Conservation (phyloP, 2,797 vertebrate species). For the Tachyglossus aculeatus region DNA sequence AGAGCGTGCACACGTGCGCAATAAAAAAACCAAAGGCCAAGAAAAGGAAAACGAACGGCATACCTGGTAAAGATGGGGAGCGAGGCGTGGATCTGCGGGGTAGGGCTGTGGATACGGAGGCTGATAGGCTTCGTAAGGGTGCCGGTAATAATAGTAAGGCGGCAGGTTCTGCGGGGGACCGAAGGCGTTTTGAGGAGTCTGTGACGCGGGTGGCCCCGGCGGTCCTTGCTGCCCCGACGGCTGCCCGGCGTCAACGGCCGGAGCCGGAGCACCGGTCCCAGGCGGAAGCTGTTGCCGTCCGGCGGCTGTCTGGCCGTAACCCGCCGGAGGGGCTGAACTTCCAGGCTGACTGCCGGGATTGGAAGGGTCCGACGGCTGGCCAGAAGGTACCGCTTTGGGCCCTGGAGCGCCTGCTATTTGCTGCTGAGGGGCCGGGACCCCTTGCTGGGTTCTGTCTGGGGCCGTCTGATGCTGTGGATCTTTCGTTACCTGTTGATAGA, state of each 20-base stretch:
- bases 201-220: conserved; percentile 78
- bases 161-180: conserved; percentile 69
- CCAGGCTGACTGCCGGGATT: conserved; percentile 56
- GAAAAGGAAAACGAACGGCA: neutral
- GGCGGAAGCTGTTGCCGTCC: conserved; percentile 32
- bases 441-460: conserved; percentile 61
- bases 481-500: conserved; percentile 95
- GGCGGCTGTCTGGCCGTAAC: conserved; percentile 43
- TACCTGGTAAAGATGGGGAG: conserved; percentile 89
- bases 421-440: conserved; percentile 14
- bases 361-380: conserved; percentile 34
- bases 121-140: conserved; percentile 81
- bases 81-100: conserved; percentile 77
- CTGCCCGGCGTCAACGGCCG: conserved; percentile 40
- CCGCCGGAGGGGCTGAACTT: conserved; percentile 20
- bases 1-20: neutral
- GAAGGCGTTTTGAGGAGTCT: conserved; percentile 79
- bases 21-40: fast-evolving
- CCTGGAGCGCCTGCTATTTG: conserved; percentile 47
- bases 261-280: neutral
- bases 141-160: conserved; percentile 63
- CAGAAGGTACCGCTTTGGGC: conserved; percentile 49
- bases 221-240: conserved; percentile 65
- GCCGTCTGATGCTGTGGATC: conserved; percentile 78
- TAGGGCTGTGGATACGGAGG: conserved; percentile 78